Evolutionary conservation across 2,797 vertebrate species (phyloP), one percentile per base, ranked within the genome.

Genomic region (Girardinus metallicus): DNA sequence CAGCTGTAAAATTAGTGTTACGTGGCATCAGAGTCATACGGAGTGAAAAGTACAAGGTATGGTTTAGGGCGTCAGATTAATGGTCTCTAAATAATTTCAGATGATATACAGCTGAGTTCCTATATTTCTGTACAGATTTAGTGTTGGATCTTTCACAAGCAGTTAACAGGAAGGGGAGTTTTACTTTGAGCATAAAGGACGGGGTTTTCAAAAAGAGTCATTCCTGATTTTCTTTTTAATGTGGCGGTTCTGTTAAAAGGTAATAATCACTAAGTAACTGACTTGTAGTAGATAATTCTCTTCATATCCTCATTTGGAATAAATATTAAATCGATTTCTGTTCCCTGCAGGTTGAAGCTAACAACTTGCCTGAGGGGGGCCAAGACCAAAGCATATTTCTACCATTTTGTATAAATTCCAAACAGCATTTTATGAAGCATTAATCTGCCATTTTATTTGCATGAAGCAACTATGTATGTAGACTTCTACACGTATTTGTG

Each of bases 1-100:
- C 87, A 88, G 89, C 89, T 91, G 80, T 88, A 86, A 78, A 87
- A 91, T 87, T 78, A 74, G 74, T 72, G 77, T 80, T 82, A 83
- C 80, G 81, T 57, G 43, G 70, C 41, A 18, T 78, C 68, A 16
- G 72, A 55, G 80, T 83, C 66, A 79, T 72, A 73, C 82, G 82
- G 39, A 80, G 64, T 82, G 83, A 77, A 82, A 81, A 77, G 74
- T 62, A 77, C 23, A 77, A 80, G 73, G 34, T 70, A 53, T 75
- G 66, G 71, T 80, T 81, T 71, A 62, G 15, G 0, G 1, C 72
- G 29, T 78, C 46, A 44, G 74, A 79, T 75, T 41, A 76, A 86
- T 79, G 34, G 74, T 57, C 39, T 73, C n/a, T 74, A 23, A 64
- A 80, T 53, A 78, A 78, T 46, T 46, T 39, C 18, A 62, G 46